A percentile compares a stretch with the other conserved stretches of the same genome.
phyloP scores from a whole-genome alignment of 2,113 vertebrate genomes.

The Tragulus kanchil region DNA sequence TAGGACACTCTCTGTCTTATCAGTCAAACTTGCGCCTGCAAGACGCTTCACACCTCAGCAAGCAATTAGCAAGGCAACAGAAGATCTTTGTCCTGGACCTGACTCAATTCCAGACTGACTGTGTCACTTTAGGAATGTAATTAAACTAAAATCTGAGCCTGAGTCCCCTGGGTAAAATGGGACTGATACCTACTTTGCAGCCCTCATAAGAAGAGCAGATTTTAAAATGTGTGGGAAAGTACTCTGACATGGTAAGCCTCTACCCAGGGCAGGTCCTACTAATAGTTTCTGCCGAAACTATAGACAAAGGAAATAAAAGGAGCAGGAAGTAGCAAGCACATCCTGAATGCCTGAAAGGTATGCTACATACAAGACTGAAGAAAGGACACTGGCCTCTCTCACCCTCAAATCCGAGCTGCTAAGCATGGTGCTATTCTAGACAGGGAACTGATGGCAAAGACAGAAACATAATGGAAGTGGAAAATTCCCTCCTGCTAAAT shows the following conservation, averaged over 20 bases:
- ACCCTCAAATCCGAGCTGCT: background rate
- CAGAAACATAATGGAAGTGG: background rate
- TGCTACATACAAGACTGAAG: background rate
- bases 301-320: background rate
- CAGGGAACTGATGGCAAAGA: fast-evolving
- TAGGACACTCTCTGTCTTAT: background rate
- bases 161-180: background rate
- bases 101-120: background rate
- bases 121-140: background rate
- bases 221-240: background rate
- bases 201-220: background rate
- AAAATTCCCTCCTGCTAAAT: background rate
- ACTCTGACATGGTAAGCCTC: background rate
- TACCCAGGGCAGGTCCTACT: background rate
- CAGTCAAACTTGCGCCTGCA: background rate
- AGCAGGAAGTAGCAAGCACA: background rate
- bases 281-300: background rate
- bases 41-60: background rate
- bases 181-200: background rate
- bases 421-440: background rate
- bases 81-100: background rate
- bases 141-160: background rate
- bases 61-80: background rate
- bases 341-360: background rate
- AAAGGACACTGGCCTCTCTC: background rate